Percentiles rank a stretch among this genome's conserved stretches.
phyloP scores from a whole-genome alignment of 2,888 invertebrate genomes.

The Apoda limacodes region DNA sequence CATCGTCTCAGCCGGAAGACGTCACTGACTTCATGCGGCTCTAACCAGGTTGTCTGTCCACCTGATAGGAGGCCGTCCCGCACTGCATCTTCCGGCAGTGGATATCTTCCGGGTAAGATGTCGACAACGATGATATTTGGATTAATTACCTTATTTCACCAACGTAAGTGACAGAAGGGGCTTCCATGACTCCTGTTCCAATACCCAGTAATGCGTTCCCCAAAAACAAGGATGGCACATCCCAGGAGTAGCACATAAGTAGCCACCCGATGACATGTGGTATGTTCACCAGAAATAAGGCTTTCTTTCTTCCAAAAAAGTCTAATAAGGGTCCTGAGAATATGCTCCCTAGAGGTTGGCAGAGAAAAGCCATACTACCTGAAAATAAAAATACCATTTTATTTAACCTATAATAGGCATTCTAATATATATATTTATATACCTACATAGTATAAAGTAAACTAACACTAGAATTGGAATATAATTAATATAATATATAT shows the following conservation, averaged over 20 bases:
- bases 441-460: too few species aligned
- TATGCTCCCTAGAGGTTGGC: slow-evolving; percentile 69
- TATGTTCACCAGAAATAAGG: slow-evolving; percentile 67
- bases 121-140: too few species aligned
- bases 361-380: slow-evolving; percentile 69
- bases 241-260: slow-evolving; percentile 61
- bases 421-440: too few species aligned
- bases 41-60: too few species aligned
- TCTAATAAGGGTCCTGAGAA: slow-evolving; percentile 68
- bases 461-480: too few species aligned
- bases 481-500: too few species aligned
- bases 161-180: slow-evolving; percentile 71
- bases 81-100: too few species aligned
- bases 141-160: slow-evolving; percentile 63
- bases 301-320: slow-evolving; percentile 63
- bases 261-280: slow-evolving; percentile 70
- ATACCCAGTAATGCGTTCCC: slow-evolving; percentile 66
- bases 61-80: too few species aligned
- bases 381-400: too few species aligned
- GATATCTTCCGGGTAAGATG: too few species aligned
- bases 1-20: too few species aligned
- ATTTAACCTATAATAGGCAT: too few species aligned
- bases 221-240: slow-evolving; percentile 55
- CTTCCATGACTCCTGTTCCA: slow-evolving; percentile 71
- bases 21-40: neutral